These are phyloP conservation scores for zebrafish (Danio rerio) DNA, from an alignment of 2,113 vertebrate species.

Conservation along the genomic window GRCz12tu NC_133186.1:5269501-5270000, in stretches of 20 bases:
- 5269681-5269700: slow-evolving; percentile 72
- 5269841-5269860: background rate
- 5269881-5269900: too few species aligned
- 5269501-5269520: slow-evolving; percentile 51
- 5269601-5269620: slow-evolving; percentile 74
- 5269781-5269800: slow-evolving; percentile 37
- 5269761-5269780: slow-evolving; percentile 56
- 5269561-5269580: slow-evolving; percentile 72
- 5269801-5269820: background rate
- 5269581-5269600: slow-evolving; percentile 73
- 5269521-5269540: slow-evolving; percentile 54
- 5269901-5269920: too few species aligned
- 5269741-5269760: slow-evolving; percentile 61
- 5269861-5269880: too few species aligned
- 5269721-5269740: slow-evolving; percentile 72
- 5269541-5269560: slow-evolving; percentile 78
- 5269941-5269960: too few species aligned
- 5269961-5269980: too few species aligned
- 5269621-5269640: slow-evolving; percentile 62
- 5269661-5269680: slow-evolving; percentile 72
- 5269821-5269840: background rate
- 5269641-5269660: slow-evolving; percentile 64
- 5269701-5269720: slow-evolving; percentile 68
- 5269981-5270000: too few species aligned
- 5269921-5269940: too few species aligned